Conservation (phyloP, 2,797 vertebrate species). For the Neomorphus geoffroyi region DNA sequence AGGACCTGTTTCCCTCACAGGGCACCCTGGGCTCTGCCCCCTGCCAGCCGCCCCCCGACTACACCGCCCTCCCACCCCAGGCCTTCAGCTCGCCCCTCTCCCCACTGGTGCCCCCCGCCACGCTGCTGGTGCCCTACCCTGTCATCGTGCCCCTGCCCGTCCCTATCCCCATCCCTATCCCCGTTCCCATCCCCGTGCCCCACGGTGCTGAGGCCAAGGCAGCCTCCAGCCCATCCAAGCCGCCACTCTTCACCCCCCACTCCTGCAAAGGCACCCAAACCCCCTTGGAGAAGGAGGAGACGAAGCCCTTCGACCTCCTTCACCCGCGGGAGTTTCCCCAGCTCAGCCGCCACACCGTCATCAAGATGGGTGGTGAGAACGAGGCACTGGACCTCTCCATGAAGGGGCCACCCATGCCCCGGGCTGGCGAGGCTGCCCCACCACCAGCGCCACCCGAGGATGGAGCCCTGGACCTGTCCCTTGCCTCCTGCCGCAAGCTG, state of each 20-base stretch:
- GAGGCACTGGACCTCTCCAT: conserved; percentile 93
- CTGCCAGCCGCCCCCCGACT: conserved; percentile 77
- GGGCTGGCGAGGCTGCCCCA: conserved; percentile 71
- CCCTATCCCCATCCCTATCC: conserved; percentile 92
- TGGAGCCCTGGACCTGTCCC: conserved; percentile 88
- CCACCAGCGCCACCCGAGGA: conserved; percentile 78
- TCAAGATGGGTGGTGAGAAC: conserved; percentile 83
- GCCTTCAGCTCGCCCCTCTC: conserved; percentile 87
- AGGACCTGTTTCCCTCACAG: conserved; percentile 91
- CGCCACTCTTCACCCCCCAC: conserved; percentile 69
- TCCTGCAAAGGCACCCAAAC: conserved; percentile 91
- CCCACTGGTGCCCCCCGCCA: conserved; percentile 91
- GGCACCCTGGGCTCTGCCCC: conserved; percentile 75
- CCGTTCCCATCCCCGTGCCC: conserved; percentile 88
- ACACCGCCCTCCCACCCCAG: conserved; percentile 76
- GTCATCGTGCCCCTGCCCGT: conserved; percentile 94
- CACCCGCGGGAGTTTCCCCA: conserved; percentile 73
- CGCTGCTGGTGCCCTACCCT: conserved; percentile 92
- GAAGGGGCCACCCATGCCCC: conserved; percentile 78
- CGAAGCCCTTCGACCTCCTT: conserved; percentile 74
- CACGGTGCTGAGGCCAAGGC: conserved; percentile 84
- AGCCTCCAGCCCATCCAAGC: conserved; percentile 78
- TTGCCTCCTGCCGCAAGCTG: conserved; percentile 82
- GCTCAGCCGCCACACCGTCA: conserved; percentile 79
- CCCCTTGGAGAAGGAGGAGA: conserved; percentile 81